Conservation (phyloP, 2,797 vertebrate genomes). For the Lacerta bilineata region DNA sequence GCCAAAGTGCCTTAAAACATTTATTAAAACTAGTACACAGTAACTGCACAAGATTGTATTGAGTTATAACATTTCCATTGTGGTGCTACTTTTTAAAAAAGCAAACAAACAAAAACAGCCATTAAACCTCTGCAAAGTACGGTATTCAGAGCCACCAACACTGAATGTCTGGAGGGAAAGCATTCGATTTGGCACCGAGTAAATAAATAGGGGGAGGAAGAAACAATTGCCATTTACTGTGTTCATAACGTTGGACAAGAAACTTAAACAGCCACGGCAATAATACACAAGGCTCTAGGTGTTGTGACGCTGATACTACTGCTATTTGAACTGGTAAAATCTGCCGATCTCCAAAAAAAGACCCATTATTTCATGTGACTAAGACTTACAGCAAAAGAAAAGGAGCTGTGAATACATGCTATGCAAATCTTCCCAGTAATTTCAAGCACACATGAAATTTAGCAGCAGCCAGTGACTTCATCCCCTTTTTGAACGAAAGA, state of each 20-base stretch:
- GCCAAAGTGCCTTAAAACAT: no score
- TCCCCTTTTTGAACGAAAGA: constrained; percentile 23
- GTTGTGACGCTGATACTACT: background rate
- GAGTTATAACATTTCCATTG: no score
- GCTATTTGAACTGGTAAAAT: background rate
- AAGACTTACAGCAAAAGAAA: background rate
- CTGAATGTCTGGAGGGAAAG: no score
- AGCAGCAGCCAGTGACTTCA: constrained; percentile 16
- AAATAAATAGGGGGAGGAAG: no score
- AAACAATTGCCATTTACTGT: background rate
- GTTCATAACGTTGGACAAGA: background rate
- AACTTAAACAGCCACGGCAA: background rate
- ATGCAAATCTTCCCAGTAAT: constrained; percentile 44
- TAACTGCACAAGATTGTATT: no score
- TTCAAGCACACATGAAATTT: constrained; percentile 18
- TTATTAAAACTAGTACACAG: no score
- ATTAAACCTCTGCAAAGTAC: no score
- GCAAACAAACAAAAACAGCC: no score
- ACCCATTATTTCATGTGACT: constrained; percentile 11
- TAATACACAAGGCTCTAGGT: no score
- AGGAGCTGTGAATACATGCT: background rate
- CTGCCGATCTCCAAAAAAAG: background rate
- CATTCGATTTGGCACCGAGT: no score
- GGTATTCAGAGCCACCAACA: no score
- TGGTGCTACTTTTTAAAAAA: no score